These are phyloP conservation scores for Halyomorpha halys DNA, from an alignment of 1,140 invertebrate genomes.

Conservation along the genomic window DNA sequence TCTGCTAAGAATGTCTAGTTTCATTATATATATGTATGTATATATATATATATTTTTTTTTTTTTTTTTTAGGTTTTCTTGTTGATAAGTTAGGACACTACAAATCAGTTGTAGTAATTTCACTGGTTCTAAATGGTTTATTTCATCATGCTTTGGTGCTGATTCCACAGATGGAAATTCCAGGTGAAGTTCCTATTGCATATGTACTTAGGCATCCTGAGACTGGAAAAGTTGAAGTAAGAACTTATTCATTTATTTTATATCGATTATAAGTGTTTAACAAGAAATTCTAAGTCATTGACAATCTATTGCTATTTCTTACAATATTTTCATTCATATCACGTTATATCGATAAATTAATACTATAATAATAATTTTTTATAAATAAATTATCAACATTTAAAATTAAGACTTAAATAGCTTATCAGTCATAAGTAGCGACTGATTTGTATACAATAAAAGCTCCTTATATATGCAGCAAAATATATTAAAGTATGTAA, in stretches of 20 bases:
- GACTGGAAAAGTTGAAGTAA: slow-evolving; percentile 53
- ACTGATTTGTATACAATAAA: too few relatives aligned
- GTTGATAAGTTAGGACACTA: slow-evolving; percentile 73
- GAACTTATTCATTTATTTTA: not conserved
- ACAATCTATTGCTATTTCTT: too few relatives aligned
- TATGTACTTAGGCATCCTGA: slow-evolving; percentile 59
- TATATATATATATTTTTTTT: too few relatives aligned
- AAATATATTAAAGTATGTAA: too few relatives aligned
- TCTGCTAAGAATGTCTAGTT: not conserved
- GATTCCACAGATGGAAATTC: slow-evolving; percentile 61
- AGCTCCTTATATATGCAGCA: too few relatives aligned
- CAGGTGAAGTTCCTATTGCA: slow-evolving; percentile 54
- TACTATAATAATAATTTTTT: not conserved
- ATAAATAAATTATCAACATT: not conserved
- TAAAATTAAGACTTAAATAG: not conserved
- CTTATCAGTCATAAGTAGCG: too few relatives aligned
- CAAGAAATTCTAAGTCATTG: not conserved
- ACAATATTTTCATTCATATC: too few relatives aligned
- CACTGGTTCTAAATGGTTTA: slow-evolving; percentile 56
- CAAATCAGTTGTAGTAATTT: slow-evolving; percentile 62
- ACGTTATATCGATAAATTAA: not conserved
- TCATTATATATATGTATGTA: too few relatives aligned
- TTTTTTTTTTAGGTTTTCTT: slow-evolving; percentile 51
- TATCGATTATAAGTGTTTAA: not conserved
- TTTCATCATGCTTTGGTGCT: slow-evolving; percentile 61